Percentiles rank a stretch among this genome's conserved stretches.
phyloP scores from a whole-genome alignment of 2,888 invertebrate genomes.

The Biston betularia region DNA sequence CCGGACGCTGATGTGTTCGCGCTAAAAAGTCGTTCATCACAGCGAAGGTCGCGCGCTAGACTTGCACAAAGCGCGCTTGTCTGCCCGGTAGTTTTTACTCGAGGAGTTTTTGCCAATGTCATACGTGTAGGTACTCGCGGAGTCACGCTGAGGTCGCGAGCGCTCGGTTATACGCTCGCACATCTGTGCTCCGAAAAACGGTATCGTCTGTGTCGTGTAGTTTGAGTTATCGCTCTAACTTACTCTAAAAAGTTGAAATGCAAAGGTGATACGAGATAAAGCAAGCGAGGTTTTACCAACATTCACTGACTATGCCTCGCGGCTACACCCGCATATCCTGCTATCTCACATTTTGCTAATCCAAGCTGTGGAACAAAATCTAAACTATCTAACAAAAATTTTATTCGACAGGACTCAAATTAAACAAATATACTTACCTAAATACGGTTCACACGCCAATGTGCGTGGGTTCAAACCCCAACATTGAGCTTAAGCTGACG shows the following conservation, averaged over 20 bases:
- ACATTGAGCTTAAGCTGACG: too few relatives aligned
- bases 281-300: too few relatives aligned
- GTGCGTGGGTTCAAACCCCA: too few relatives aligned
- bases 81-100: constrained; percentile 74
- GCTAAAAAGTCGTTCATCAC: constrained; percentile 82
- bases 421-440: too few relatives aligned
- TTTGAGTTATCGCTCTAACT: not conserved
- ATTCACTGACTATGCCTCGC: too few relatives aligned
- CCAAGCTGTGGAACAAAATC: too few relatives aligned
- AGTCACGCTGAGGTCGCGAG: constrained; percentile 81
- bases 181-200: constrained; percentile 65
- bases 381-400: too few relatives aligned
- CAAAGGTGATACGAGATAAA: too few relatives aligned
- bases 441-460: too few relatives aligned
- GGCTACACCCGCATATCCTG: too few relatives aligned
- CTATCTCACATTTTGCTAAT: too few relatives aligned
- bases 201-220: not conserved
- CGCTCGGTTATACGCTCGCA: constrained; percentile 71
- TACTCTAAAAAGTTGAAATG: not conserved
- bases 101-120: constrained; percentile 79
- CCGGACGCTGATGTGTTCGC: constrained; percentile 76
- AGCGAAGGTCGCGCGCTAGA: constrained; percentile 79
- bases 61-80: constrained; percentile 82
- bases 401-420: too few relatives aligned
- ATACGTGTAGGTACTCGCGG: constrained; percentile 70